Conservation (phyloP, 1,140 invertebrate genomes). For the Drosophila malerkotliana region DNA sequence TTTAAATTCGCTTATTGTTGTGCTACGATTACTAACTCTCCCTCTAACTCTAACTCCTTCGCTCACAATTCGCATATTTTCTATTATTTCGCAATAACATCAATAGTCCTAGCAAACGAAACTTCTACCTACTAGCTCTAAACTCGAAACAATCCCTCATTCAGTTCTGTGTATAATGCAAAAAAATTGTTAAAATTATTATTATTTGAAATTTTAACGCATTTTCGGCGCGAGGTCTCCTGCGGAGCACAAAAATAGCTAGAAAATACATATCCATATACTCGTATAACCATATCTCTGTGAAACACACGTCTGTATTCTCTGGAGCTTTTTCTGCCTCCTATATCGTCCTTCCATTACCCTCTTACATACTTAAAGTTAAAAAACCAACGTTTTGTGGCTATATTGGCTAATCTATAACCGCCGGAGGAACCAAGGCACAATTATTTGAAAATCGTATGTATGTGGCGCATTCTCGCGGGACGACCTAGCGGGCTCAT, state of each 20-base stretch:
- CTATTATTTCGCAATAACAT: conserved; percentile 78
- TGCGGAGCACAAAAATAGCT: conserved; percentile 41
- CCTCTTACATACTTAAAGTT: conserved; percentile 45
- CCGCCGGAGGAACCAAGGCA: conserved; percentile 76
- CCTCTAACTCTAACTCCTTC: background rate
- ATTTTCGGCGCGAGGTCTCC: conserved; percentile 42
- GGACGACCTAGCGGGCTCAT: conserved; percentile 5
- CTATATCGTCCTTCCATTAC: background rate
- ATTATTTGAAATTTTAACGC: conserved; percentile 59
- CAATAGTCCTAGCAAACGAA: conserved; percentile 67
- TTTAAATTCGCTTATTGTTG: conserved; percentile 67
- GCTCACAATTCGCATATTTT: conserved; percentile 54
- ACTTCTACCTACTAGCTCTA: conserved; percentile 11
- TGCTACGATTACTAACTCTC: conserved; percentile 27
- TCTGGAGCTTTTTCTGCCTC: background rate
- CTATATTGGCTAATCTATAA: conserved; percentile 68
- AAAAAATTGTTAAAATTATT: conserved; percentile 68
- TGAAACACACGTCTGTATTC: conserved; percentile 23
- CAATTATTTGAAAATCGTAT: conserved; percentile 74
- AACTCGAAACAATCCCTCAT: conserved; percentile 40
- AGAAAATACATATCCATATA: conserved; percentile 50
- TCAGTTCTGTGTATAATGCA: conserved; percentile 66
- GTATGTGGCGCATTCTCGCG: conserved; percentile 28
- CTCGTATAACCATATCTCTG: conserved; percentile 26
- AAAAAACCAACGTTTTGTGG: conserved; percentile 56